phyloP scores from a whole-genome alignment of 1,140 invertebrate genomes.

The Oedothorax gibbosus region DNA sequence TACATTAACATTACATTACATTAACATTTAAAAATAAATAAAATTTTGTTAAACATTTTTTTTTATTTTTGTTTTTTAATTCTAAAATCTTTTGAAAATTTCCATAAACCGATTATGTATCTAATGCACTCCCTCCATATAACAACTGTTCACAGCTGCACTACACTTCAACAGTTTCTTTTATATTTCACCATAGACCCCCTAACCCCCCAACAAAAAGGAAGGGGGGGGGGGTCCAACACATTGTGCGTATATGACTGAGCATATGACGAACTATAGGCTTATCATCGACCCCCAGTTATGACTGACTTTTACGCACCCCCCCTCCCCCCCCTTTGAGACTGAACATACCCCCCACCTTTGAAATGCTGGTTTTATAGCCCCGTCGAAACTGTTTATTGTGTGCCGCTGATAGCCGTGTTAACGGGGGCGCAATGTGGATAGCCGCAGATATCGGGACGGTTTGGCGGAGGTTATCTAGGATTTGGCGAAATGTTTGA shows the following conservation, averaged over 20 bases:
- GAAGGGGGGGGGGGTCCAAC: neutral
- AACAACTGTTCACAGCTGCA: constrained; percentile 21
- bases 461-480: no score
- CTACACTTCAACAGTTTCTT: neutral
- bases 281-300: constrained; percentile 39
- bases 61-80: no score
- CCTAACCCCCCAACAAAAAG: neutral
- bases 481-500: no score
- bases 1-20: no score
- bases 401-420: constrained; percentile 36
- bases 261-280: constrained; percentile 57
- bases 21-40: no score
- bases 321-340: neutral
- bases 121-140: constrained; percentile 42
- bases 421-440: constrained; percentile 28
- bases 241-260: constrained; percentile 48
- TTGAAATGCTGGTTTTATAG: constrained; percentile 46
- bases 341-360: constrained; percentile 2
- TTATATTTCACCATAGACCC: constrained; percentile 3
- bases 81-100: neutral
- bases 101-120: neutral
- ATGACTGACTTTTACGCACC: constrained; percentile 24
- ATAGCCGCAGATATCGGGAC: neutral
- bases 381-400: constrained; percentile 51
- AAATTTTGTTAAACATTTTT: no score